Base-by-base conservation (phyloP, 1,140 invertebrate species). In the Drosophila tani region DNA sequence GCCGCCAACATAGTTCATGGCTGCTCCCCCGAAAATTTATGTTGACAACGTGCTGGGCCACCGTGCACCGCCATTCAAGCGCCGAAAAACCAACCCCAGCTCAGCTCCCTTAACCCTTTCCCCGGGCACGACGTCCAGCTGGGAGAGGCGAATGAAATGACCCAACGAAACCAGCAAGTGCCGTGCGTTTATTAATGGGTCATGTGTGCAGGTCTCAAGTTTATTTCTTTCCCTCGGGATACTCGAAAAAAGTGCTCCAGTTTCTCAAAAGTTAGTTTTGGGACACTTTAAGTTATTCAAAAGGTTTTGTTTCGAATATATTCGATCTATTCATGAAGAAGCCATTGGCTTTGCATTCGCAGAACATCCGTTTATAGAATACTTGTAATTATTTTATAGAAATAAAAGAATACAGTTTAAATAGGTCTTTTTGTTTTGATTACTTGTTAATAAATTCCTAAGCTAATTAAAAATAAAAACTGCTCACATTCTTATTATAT, bases 161-260 rank as follows among this genome's bases (percentile, higher is more conserved):
- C 81, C 73, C 70, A 46, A 53, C 57, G 47, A 32, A 55, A 56
- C 60, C 70, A 68, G 58, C 59, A 79, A 87, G 71, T 79, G 59
- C 76, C 63, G 71, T 79, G 82, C 70, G 38, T 79, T 86, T 86
- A 86, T 87, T 86, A 86, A 86, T 86, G 83, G 82, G 83, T 87
- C 80, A 86, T 87, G 83, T 87, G 83, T 82, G 83, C 80, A 53
- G 29, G 57, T 55, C 71, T 41, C 79, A 77, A 81, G 58, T 65
- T 71, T 75, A 29, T 50, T 27, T 7, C 7, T 75, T 57, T 47
- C 45, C 53, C 21, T 21, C 15, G 40, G 24, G 55, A 60, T 29
- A 65, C 57, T 65, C 3, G 32, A 32, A 65, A 32, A 17, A 17
- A 14, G 8, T 7, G 17, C 0, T 43, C 1, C n/a, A n/a, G 1